Conservation (phyloP, 2,113 vertebrate genomes). For the Cranoglanis bouderius region DNA sequence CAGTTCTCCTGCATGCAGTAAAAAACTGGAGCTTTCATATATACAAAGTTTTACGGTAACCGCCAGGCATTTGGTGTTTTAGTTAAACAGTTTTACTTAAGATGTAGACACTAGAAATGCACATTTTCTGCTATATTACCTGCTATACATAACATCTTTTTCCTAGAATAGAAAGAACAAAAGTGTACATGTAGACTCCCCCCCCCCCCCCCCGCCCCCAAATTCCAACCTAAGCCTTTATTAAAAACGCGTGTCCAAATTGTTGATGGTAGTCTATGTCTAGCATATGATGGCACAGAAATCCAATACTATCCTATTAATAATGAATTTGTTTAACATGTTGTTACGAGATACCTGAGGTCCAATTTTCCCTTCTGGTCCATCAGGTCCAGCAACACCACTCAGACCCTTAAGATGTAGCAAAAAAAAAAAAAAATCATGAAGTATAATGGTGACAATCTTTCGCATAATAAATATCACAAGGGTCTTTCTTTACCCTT, state of each 20-base stretch:
- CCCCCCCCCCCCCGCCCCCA: background rate
- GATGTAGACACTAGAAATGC: too few species aligned
- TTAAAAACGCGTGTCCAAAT: background rate
- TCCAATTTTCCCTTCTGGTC: conserved; percentile 91
- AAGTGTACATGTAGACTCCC: background rate
- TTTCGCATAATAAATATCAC: background rate
- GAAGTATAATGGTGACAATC: background rate
- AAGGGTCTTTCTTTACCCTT: conserved; percentile 77
- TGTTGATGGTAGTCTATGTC: background rate
- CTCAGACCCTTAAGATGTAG: conserved; percentile 82
- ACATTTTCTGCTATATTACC: too few species aligned
- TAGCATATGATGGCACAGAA: background rate
- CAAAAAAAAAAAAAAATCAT: background rate
- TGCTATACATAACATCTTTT: background rate
- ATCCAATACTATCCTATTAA: background rate
- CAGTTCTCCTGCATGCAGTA: too few species aligned
- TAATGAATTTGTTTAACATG: background rate
- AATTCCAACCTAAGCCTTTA: background rate
- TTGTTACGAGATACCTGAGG: conserved; percentile 78
- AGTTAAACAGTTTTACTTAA: too few species aligned
- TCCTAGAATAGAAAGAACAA: background rate
- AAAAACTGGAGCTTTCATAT: background rate
- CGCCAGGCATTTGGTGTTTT: background rate
- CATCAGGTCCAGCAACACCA: conserved; percentile 87
- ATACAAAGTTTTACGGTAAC: background rate